Evolutionary conservation across 2,888 invertebrate genomes (phyloP).

Genomic region (Tenthredo livida): DNA sequence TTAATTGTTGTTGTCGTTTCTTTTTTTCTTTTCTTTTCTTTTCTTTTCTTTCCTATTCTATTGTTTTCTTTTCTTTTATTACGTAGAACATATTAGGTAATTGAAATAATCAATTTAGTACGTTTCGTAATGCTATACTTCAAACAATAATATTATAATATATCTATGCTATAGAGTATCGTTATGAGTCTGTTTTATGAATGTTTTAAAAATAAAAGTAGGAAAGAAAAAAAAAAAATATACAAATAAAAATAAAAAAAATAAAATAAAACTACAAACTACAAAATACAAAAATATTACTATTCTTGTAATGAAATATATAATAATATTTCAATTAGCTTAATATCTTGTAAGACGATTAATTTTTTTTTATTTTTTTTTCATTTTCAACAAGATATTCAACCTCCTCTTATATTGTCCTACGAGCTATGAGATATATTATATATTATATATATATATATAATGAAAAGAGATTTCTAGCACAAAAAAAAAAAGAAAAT

Average conservation of each 20-base stretch:
- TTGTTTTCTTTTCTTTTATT: background rate
- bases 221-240: conserved; percentile 55
- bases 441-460: background rate
- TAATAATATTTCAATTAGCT: conserved; percentile 7
- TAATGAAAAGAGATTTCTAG: conserved; percentile 9
- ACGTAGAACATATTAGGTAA: conserved; percentile 2
- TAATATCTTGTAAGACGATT: background rate
- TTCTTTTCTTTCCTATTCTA: conserved; percentile 8
- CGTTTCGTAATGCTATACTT: conserved; percentile 13
- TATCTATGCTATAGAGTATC: conserved; percentile 32
- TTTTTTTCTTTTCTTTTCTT: conserved; percentile 21
- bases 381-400: background rate
- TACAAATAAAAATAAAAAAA: conserved; percentile 5
- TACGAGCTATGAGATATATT: background rate
- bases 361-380: background rate
- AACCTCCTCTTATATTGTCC: background rate
- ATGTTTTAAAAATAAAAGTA: conserved; percentile 24
- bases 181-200: conserved; percentile 42
- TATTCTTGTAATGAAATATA: conserved; percentile 44
- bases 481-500: background rate
- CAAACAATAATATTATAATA: conserved; percentile 25
- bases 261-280: background rate
- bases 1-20: background rate
- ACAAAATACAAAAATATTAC: conserved; percentile 27
- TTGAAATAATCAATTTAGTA: background rate